Percentiles rank a stretch among this genome's conserved stretches.
These are phyloP conservation scores for Drosophila auraria DNA, from an alignment of 1,140 invertebrate genomes.

Conservation along the genomic window DNA sequence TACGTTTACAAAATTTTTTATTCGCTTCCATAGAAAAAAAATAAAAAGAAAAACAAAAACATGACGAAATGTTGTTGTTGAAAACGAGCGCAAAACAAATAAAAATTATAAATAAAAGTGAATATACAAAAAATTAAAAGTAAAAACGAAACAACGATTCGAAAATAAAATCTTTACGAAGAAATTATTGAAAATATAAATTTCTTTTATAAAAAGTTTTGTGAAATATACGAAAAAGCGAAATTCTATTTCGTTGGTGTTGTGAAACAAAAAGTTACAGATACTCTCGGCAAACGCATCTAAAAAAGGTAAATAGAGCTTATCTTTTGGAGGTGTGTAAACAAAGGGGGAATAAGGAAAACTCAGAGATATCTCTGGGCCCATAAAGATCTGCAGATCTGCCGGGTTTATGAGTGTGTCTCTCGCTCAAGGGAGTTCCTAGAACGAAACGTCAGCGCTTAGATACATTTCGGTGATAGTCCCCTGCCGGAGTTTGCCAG, in stretches of 20 bases:
- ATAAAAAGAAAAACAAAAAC: constrained; percentile 43
- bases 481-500: constrained; percentile 7
- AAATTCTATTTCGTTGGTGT: constrained; percentile 43
- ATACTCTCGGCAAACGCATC: constrained; percentile 56
- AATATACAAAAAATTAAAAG: constrained; percentile 18
- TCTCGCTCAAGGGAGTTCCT: constrained; percentile 26
- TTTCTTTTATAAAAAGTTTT: constrained; percentile 15
- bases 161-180: constrained; percentile 10
- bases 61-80: constrained; percentile 64
- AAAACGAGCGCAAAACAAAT: constrained; percentile 61
- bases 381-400: constrained; percentile 54
- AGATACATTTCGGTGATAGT: constrained; percentile 49
- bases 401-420: constrained; percentile 11
- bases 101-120: constrained; percentile 44
- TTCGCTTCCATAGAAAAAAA: constrained; percentile 43
- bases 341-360: constrained; percentile 40
- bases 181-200: constrained; percentile 7
- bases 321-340: constrained; percentile 58
- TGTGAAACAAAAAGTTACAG: constrained; percentile 47
- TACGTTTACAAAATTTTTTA: constrained; percentile 69
- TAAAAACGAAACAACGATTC: constrained; percentile 33
- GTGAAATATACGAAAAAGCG: constrained; percentile 31
- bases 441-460: constrained; percentile 57
- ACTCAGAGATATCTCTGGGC: constrained; percentile 16
- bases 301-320: constrained; percentile 73